Evolutionary conservation across 2,113 vertebrate species (phyloP), one percentile per base, ranked within the genome.

Genomic region (Nothobranchius kuhntae): DNA sequence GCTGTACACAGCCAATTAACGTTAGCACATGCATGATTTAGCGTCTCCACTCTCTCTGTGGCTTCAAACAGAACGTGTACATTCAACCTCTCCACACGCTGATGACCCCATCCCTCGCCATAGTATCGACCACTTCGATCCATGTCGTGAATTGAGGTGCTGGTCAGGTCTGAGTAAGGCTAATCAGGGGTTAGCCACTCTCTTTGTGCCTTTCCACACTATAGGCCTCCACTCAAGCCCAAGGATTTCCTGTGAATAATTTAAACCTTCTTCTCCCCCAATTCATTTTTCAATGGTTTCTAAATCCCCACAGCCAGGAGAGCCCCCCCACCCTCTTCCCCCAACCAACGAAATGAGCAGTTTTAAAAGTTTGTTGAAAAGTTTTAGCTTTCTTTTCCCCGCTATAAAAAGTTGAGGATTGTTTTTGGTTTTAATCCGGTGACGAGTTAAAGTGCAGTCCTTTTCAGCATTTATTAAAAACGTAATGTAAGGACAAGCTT

Each of bases 11-110:
- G 86, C 89, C 85, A 90, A 88, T 90, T 91, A 89, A 86, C 85
- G 84, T 82, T 81, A 86, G 87, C 87, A 87, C 90, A 91, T 90
- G 81, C 86, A 91, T 91, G 90, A 89, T 91, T 91, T 88, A 90
- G 83, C 84, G 85, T 82, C 81, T 82, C 71, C 53, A 61, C 54
- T 73, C 81, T 86, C 82, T 84, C 84, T 68, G 30, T 60, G 74
- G 83, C 80, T 84, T 87, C 78, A 85, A 81, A 81, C 63, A 65
- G 75, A 56, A 53, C 73, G 60, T 50, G 69, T 68, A 75, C 86
- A 70, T 86, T 76, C 84, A 82, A 71, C 80, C 72, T 64, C 76
- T 71, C 48, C 12, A 42, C 60, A 66, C 81, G 73, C 72, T 61
- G 59, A 64, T 56, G 73, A 77, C 65, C 68, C 45, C 62, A 45